Conservation (phyloP, 2,888 invertebrate species). For the Sarcophaga variegata region DNA sequence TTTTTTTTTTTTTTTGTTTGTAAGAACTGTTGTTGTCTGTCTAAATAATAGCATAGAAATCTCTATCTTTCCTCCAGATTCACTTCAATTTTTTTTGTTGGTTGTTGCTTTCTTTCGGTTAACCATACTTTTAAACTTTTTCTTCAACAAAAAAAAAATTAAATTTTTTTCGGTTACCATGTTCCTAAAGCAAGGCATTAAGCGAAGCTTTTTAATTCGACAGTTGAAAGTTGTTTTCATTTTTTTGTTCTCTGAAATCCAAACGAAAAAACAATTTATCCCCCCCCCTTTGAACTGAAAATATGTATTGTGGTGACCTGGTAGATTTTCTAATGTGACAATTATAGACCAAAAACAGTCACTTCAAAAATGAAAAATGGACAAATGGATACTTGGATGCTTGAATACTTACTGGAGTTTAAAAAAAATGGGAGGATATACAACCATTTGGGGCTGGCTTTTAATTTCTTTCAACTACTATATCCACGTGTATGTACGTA, state of each 20-base stretch:
- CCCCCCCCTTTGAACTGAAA: background rate
- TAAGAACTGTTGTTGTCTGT: background rate
- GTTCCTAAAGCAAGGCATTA: background rate
- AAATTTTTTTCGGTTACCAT: background rate
- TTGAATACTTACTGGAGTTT: too few species aligned
- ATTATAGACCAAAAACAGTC: background rate
- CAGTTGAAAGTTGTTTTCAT: background rate
- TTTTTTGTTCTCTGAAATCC: too few species aligned
- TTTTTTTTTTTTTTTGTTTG: background rate
- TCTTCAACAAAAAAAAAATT: too few species aligned
- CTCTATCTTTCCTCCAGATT: background rate
- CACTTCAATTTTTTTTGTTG: background rate
- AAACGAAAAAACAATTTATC: too few species aligned
- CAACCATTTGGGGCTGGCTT: too few species aligned
- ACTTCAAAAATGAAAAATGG: background rate
- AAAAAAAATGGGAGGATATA: too few species aligned
- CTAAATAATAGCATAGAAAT: background rate
- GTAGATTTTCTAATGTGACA: slow-evolving; percentile 32
- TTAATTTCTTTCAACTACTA: too few species aligned
- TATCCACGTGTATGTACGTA: too few species aligned
- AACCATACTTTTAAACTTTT: slow-evolving; percentile 4
- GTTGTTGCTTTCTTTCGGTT: background rate
- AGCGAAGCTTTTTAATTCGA: slow-evolving; percentile 20
- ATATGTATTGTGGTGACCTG: background rate
- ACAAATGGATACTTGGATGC: too few species aligned